Evolutionary conservation across 2,113 vertebrate species (phyloP), one percentile per base, ranked within the genome.

Genomic region (Galemys pyrenaicus): DNA sequence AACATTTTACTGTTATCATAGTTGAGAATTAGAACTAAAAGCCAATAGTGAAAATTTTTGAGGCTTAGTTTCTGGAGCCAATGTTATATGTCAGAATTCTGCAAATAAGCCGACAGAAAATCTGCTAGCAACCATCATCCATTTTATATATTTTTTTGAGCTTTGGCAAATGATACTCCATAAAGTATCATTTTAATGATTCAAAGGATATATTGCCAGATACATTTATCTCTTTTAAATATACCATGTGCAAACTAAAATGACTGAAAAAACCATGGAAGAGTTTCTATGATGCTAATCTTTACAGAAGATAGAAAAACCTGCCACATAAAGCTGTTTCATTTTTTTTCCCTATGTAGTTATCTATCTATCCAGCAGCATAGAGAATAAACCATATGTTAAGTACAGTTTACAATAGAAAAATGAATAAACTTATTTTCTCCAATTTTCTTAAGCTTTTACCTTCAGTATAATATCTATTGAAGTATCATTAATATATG

Each of bases 101-200:
- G 30, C 37, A 75, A 94, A 75, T 79, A 93, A 83, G 26, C 9
- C 46, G 74, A 90, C 35, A 68, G 37, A 74, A 89, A 89, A 62
- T 70, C 9, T 46, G 49, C 7, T 39, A 6, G 32, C 16, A 94
- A 10, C 13, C 44, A 65, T 86, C 37, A 62, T 73, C 16, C 5
- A 32, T 79, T 46, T 37, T 51, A 65, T 22, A 44, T 30, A 62
- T 46, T 81, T 78, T 90, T 75, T 74, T 86, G 11, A 58, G 13
- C 37, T 87, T 16, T 65, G 19, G 32, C 24, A 81, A 82, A 62
- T 32, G 6, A 77, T 41, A 32, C 16, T 73, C 5, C 1, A 87
- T 41, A 96, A 89, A 70, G 20, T 35, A n/a, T n/a, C n/a, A 41
- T 89, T 87, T 44, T 44, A 51, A 51, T 24, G 65, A 56, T 92